Conservation (phyloP, 2,888 invertebrate species). For the Tigriopus californicus region DNA sequence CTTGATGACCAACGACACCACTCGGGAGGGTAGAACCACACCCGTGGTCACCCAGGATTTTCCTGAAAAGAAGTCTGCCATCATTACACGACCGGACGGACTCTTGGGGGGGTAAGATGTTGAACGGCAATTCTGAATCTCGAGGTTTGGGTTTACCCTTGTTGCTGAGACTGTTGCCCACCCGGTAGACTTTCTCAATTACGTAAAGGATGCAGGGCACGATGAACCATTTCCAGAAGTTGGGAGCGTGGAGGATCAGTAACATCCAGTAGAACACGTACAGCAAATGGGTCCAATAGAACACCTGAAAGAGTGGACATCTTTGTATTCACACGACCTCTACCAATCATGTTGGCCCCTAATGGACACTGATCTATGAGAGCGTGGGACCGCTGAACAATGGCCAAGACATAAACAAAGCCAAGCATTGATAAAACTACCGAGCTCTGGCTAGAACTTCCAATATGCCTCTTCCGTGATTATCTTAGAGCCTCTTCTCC, state of each 20-base stretch:
- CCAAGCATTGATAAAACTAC: no score
- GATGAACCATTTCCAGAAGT: slow-evolving; percentile 89
- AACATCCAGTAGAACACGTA: slow-evolving; percentile 73
- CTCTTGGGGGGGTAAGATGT: no score
- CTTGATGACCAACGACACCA: slow-evolving; percentile 58
- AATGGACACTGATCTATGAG: no score
- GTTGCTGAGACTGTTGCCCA: slow-evolving; percentile 38
- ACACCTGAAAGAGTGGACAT: slow-evolving; percentile 38
- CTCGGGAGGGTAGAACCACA: slow-evolving; percentile 63
- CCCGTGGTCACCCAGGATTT: slow-evolving; percentile 58
- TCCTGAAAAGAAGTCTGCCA: no score
- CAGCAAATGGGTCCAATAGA: slow-evolving; percentile 81
- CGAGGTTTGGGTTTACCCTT: slow-evolving; percentile 45
- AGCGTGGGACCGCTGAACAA: no score
- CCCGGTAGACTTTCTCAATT: slow-evolving; percentile 43
- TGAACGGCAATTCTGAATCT: no score
- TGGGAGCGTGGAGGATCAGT: slow-evolving; percentile 65
- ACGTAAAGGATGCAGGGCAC: slow-evolving; percentile 57
- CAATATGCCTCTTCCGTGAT: no score
- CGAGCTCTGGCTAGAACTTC: no score
- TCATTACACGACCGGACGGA: no score
- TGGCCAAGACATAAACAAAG: no score
- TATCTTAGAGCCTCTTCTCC: no score
- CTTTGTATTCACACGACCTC: not conserved
- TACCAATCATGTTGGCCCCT: no score